A percentile compares a stretch with the other conserved stretches of the same genome.
These are phyloP conservation scores for Dreissena polymorpha DNA, from an alignment of 1,140 invertebrate species.

Conservation along the genomic window DNA sequence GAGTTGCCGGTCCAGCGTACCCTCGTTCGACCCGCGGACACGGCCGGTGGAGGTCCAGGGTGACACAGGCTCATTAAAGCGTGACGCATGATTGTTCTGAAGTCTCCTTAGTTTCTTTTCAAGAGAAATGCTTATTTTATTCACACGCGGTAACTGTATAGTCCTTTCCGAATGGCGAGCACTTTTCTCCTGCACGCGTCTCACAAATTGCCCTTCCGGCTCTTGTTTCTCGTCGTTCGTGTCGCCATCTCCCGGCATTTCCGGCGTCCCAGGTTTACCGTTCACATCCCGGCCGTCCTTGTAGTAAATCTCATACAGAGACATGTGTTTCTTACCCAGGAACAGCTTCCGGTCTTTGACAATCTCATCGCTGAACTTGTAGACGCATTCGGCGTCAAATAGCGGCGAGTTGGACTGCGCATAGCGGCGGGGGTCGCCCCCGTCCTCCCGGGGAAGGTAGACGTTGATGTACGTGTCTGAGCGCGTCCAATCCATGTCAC, in stretches of 20 bases:
- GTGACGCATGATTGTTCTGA: neutral
- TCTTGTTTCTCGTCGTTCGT: neutral
- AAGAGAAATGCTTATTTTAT: slow-evolving; percentile 38
- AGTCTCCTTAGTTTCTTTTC: slow-evolving; percentile 16
- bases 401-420: slow-evolving; percentile 28
- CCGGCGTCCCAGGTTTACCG: neutral
- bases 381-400: slow-evolving; percentile 3
- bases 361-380: slow-evolving; percentile 54
- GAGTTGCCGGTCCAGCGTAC: no score
- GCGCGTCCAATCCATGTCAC: slow-evolving; percentile 27
- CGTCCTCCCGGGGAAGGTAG: slow-evolving; percentile 43
- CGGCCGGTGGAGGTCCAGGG: neutral
- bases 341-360: slow-evolving; percentile 51
- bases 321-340: slow-evolving; percentile 45
- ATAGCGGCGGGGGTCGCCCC: slow-evolving; percentile 27
- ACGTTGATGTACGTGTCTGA: slow-evolving; percentile 50
- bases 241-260: neutral
- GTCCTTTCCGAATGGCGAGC: neutral
- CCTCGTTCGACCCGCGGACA: neutral
- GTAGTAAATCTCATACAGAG: slow-evolving; percentile 51
- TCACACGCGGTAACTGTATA: slow-evolving; percentile 21
- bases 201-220: neutral
- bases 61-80: slow-evolving; percentile 48
- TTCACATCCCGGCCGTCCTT: slow-evolving; percentile 23
- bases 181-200: neutral